Base-by-base conservation (phyloP, 2,113 vertebrate species). In the Neotragus pygmaeus region DNA sequence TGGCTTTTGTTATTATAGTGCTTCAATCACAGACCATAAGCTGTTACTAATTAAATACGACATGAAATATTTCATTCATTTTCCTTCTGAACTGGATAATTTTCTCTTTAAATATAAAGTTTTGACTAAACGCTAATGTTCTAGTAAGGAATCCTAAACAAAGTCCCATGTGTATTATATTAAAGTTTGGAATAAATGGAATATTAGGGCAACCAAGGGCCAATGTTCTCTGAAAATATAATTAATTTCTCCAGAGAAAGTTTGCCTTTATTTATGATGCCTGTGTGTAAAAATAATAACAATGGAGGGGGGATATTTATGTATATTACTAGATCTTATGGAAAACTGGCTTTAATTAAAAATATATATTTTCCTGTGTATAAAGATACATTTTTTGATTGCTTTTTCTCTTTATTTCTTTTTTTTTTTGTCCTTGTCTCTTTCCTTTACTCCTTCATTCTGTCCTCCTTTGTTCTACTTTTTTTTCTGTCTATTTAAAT, bases 301-400 rank as follows among this genome's bases (percentile, higher is more conserved):
- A n/a, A 17, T 15, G 28, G 36, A 51, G 27, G 70, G n/a, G 43
- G 64, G 78, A 30, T 47, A 88, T 97, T 97, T 96, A 92, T 47
- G 15, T 95, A 88, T 96, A 97, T 92, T 93, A 83, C 60, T 43
- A 78, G 30, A 92, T 96, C 89, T 97, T 96, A 94, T 21, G 88
- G 33, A n/a, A 97, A 96, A 88, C 36, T 17, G 81, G 73, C 0
- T 0, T 88, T 57, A 96, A 91, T 92, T 97, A 81, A 92, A 97
- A 94, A 45, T 14, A 5, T 25, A 5, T 9, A 27, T n/a, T n/a
- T 90, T 73, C 43, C 21, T 62, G 10, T 62, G 33, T 47, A 36
- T 21, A 89, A 80, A 80, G 95, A n/a, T 21, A 23, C n/a, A 64
- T 81, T 82, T 17, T 19, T 83, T 5, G 11, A 53, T 36, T 55